Conservation (phyloP, 2,888 invertebrate species). For the Pammene fasciana region DNA sequence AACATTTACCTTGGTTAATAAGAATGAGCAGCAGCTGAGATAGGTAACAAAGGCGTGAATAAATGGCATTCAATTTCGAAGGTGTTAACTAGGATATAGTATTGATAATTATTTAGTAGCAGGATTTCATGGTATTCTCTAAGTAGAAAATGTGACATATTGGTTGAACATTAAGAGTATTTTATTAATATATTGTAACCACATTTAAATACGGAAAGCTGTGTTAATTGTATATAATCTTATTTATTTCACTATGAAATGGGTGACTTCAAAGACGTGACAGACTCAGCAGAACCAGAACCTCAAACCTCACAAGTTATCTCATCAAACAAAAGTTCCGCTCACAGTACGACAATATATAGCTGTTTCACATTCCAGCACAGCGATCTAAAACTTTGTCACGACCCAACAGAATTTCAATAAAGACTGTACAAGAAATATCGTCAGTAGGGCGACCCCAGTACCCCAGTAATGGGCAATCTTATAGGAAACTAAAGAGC, state of each 20-base stretch:
- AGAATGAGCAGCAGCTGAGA: too few species aligned
- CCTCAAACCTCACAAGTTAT: slow-evolving; percentile 20
- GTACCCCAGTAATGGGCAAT: slow-evolving; percentile 58
- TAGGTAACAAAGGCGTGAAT: too few species aligned
- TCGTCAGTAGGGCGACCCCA: slow-evolving; percentile 56
- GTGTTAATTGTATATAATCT: too few species aligned
- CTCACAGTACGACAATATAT: slow-evolving; percentile 43
- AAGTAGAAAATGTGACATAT: too few species aligned
- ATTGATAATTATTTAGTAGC: too few species aligned
- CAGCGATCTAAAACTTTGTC: slow-evolving; percentile 64
- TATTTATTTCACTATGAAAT: slow-evolving; percentile 43
- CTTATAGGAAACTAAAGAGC: slow-evolving; percentile 59
- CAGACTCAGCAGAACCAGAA: neutral
- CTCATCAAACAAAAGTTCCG: slow-evolving; percentile 34
- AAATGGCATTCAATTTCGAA: too few species aligned
- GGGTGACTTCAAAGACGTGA: slow-evolving; percentile 32
- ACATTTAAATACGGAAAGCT: too few species aligned
- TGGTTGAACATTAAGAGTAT: too few species aligned
- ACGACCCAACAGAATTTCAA: slow-evolving; percentile 74
- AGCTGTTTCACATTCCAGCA: slow-evolving; percentile 50
- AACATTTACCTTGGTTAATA: too few species aligned
- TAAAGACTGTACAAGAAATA: slow-evolving; percentile 73
- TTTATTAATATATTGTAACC: too few species aligned
- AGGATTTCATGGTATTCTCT: too few species aligned
- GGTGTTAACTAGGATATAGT: too few species aligned